phyloP scores from a whole-genome alignment of 2,888 invertebrate genomes.

The Apeira syringaria region DNA sequence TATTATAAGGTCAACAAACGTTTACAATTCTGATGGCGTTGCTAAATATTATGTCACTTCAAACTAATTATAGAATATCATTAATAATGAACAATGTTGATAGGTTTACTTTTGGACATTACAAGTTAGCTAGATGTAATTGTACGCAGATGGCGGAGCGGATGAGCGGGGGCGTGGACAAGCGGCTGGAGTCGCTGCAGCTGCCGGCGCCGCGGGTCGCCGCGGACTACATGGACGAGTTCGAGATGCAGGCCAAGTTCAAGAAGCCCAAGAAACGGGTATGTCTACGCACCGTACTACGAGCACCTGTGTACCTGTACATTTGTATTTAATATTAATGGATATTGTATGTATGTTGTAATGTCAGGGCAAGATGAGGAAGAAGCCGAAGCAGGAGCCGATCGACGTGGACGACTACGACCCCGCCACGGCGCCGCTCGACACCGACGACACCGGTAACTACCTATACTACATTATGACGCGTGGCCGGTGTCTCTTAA shows the following conservation, averaged over 20 bases:
- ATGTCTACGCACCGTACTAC: neutral
- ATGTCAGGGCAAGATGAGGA: constrained; percentile 67
- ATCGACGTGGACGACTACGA: constrained; percentile 78
- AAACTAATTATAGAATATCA: too few species aligned
- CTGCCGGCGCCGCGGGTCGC: constrained; percentile 88
- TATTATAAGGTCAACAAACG: too few species aligned
- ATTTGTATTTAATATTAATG: too few species aligned
- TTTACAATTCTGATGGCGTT: too few species aligned
- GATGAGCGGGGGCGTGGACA: constrained; percentile 60
- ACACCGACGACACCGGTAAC: constrained; percentile 86
- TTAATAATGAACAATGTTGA: too few species aligned
- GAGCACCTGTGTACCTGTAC: too few species aligned
- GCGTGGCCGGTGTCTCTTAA: too few species aligned
- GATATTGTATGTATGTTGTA: too few species aligned
- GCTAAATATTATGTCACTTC: too few species aligned
- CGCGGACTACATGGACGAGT: constrained; percentile 93
- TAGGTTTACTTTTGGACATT: too few species aligned
- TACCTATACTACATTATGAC: too few species aligned
- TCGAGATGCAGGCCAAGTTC: constrained; percentile 92
- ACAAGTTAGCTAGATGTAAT: too few species aligned
- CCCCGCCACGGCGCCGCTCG: constrained; percentile 65
- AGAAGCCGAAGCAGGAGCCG: constrained; percentile 73
- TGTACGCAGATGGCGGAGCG: constrained; percentile 54
- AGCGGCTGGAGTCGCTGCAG: constrained; percentile 89
- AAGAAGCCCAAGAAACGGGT: constrained; percentile 93